Percentiles rank a stretch among this genome's conserved stretches.
Conservation (phyloP, 1,140 invertebrate species). For the Pemphigus obesinymphae region DNA sequence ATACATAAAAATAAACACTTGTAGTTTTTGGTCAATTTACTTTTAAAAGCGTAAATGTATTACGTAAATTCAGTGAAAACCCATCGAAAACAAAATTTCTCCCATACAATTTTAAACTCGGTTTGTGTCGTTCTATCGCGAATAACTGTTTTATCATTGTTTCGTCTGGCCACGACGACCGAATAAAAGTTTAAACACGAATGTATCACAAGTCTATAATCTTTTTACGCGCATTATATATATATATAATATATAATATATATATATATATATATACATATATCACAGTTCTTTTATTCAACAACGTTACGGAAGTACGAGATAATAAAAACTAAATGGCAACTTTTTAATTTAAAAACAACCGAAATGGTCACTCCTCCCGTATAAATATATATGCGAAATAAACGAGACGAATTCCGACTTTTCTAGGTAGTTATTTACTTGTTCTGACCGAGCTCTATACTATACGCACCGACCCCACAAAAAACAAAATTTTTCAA, state of each 20-base stretch:
- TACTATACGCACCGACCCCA: not conserved
- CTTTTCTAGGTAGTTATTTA: not conserved
- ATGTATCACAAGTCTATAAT: too few relatives aligned
- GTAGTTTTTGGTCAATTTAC: too few relatives aligned
- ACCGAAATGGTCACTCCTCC: not conserved
- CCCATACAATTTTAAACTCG: not conserved
- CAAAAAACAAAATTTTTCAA: not conserved
- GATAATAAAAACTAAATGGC: constrained; percentile 10
- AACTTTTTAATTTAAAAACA: constrained; percentile 37
- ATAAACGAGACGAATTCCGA: constrained; percentile 29
- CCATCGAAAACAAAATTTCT: not conserved
- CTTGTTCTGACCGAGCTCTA: too few relatives aligned
- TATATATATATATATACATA: too few relatives aligned
- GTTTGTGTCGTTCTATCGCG: not conserved
- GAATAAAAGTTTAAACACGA: constrained; percentile 4
- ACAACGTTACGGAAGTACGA: not conserved
- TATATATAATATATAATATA: too few relatives aligned
- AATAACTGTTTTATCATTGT: not conserved
- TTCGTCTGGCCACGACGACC: not conserved
- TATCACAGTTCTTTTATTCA: not conserved
- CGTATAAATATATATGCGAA: not conserved
- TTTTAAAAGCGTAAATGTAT: too few relatives aligned
- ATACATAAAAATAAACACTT: too few relatives aligned
- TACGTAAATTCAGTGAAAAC: not conserved
- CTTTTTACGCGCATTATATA: too few relatives aligned